A percentile compares a stretch with the other conserved stretches of the same genome.
Conservation (phyloP, 1,140 invertebrate species). For the Drosophila eugracilis region DNA sequence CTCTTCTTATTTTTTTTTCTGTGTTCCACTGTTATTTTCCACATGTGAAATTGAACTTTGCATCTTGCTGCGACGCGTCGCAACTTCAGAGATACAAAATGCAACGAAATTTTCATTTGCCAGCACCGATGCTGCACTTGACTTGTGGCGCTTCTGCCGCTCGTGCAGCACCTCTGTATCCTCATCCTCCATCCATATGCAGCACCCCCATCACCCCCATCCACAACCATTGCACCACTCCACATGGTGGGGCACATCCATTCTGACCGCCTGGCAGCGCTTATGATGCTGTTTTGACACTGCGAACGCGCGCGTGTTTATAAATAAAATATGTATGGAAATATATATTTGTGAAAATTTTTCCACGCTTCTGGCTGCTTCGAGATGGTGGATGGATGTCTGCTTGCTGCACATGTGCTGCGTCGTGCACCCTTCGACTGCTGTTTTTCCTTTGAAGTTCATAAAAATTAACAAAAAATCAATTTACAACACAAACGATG, state of each 20-base stretch:
- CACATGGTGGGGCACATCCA: slow-evolving; percentile 21
- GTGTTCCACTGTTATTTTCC: slow-evolving; percentile 68
- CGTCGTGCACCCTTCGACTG: slow-evolving; percentile 66
- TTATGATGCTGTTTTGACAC: slow-evolving; percentile 80
- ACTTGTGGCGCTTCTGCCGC: slow-evolving; percentile 73
- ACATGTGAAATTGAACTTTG: slow-evolving; percentile 82
- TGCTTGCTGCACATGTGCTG: slow-evolving; percentile 49
- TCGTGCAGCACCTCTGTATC: slow-evolving; percentile 11
- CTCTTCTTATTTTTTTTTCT: slow-evolving; percentile 5
- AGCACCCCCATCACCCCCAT: neutral
- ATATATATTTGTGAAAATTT: slow-evolving; percentile 72
- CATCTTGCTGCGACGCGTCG: slow-evolving; percentile 71
- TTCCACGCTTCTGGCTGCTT: slow-evolving; percentile 56
- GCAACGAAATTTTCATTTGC: slow-evolving; percentile 54
- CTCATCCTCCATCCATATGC: neutral
- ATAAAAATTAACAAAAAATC: slow-evolving; percentile 81
- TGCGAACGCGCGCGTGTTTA: slow-evolving; percentile 76
- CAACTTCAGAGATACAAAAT: slow-evolving; percentile 57
- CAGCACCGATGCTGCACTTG: slow-evolving; percentile 60
- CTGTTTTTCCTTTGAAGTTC: slow-evolving; percentile 71
- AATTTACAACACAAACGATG: slow-evolving; percentile 77
- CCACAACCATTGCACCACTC: neutral
- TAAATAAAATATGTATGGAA: slow-evolving; percentile 69
- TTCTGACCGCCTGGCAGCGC: slow-evolving; percentile 23
- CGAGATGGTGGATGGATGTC: slow-evolving; percentile 13